Conservation (phyloP, 2,888 invertebrate genomes). For the Leptinotarsa rubiginosa region DNA sequence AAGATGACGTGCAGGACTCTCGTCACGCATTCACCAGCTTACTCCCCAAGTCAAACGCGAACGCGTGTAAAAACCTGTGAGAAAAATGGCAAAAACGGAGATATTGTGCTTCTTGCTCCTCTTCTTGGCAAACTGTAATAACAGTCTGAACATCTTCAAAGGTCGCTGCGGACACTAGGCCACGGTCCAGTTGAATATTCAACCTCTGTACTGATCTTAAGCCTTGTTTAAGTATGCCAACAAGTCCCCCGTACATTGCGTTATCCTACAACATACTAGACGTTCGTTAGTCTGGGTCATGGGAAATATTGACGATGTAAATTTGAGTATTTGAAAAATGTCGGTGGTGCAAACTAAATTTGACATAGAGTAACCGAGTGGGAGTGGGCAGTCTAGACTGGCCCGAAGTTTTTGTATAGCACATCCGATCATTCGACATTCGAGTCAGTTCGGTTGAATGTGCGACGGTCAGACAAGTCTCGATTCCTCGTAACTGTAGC, state of each 20-base stretch:
- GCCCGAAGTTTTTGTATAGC: constrained; percentile 24
- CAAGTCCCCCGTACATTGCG: constrained; percentile 1
- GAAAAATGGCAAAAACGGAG: too few relatives aligned
- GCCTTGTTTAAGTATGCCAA: not conserved
- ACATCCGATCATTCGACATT: not conserved
- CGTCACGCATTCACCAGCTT: too few relatives aligned
- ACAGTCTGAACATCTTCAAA: too few relatives aligned
- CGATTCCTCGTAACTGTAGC: constrained; percentile 1
- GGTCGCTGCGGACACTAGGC: not conserved
- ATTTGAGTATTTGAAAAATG: constrained; percentile 14
- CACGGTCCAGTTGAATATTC: not conserved
- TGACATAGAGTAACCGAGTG: constrained; percentile 25
- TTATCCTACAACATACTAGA: not conserved
- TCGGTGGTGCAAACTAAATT: constrained; percentile 20
- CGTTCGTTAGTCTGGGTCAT: constrained; percentile 15
- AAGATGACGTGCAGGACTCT: too few relatives aligned
- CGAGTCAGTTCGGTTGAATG: constrained; percentile 9
- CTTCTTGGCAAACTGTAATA: too few relatives aligned
- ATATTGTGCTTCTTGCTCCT: too few relatives aligned
- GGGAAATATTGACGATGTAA: constrained; percentile 16
- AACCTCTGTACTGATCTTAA: not conserved
- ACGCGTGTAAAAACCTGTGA: too few relatives aligned
- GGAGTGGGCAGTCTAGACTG: constrained; percentile 36
- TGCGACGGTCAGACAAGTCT: not conserved
- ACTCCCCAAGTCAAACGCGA: too few relatives aligned